Conservation (phyloP, 2,113 vertebrate species). For the human region DNA sequence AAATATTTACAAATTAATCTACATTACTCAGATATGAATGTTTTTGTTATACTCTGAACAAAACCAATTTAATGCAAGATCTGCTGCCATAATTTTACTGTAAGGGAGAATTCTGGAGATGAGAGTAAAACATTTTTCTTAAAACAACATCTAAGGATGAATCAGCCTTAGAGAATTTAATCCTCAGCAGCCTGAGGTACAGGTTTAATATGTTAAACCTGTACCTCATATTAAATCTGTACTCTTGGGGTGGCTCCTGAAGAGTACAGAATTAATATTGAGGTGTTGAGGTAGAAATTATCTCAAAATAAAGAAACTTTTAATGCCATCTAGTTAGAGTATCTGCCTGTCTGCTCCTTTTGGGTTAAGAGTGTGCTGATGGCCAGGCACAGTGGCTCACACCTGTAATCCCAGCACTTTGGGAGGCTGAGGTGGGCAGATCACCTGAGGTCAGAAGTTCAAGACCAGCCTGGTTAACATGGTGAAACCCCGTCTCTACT, state of each 20-base stretch:
- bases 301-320: slow-evolving; percentile 10
- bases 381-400: no score
- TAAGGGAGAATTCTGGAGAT: not conserved
- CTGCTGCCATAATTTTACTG: not conserved
- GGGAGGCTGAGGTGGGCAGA: no score
- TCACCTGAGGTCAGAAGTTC: no score
- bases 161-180: not conserved
- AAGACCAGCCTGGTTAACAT: no score
- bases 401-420: no score
- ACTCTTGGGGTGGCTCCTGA: not conserved
- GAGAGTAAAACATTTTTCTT: not conserved
- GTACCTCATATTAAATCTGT: no score
- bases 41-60: not conserved
- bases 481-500: no score
- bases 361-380: not conserved
- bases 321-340: not conserved
- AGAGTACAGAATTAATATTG: not conserved
- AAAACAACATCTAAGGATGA: not conserved
- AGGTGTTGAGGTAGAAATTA: not conserved
- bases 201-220: no score
- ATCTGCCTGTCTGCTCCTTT: not conserved
- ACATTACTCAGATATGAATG: not conserved
- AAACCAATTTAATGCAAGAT: not conserved
- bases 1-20: not conserved
- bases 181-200: not conserved